These are phyloP conservation scores for Synaphobranchus kaupii DNA, from an alignment of 2,797 vertebrate genomes.

Conservation along the genomic window DNA sequence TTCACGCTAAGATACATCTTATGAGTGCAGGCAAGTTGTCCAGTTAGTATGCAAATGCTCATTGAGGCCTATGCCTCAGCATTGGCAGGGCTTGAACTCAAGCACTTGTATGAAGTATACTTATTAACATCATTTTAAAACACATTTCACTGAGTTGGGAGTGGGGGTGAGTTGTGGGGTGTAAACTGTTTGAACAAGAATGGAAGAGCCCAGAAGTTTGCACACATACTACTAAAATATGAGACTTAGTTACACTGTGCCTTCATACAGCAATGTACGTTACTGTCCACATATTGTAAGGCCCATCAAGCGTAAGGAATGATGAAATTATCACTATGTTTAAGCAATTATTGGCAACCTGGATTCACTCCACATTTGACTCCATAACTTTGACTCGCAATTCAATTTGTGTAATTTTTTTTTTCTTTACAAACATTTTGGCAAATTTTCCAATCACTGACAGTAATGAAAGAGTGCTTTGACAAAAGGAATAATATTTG, in stretches of 20 bases:
- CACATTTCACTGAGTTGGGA: not conserved
- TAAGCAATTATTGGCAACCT: not conserved
- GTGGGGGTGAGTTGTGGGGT: not conserved
- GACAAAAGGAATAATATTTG: not conserved
- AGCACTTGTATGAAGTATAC: not conserved
- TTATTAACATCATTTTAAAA: not conserved
- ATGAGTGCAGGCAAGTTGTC: not conserved
- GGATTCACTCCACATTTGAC: not conserved
- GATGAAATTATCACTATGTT: not conserved
- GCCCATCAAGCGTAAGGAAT: not conserved
- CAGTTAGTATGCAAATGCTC: not conserved
- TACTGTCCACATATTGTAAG: not conserved
- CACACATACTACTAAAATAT: not conserved
- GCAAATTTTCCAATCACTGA: not conserved
- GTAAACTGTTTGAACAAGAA: not conserved
- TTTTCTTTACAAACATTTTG: not conserved
- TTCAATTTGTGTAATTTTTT: not conserved
- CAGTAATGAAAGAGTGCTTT: constrained; percentile 3
- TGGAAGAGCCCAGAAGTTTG: not conserved
- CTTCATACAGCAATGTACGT: not conserved
- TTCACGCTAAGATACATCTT: not conserved
- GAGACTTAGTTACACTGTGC: not conserved
- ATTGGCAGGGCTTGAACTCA: not conserved
- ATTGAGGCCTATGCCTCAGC: not conserved
- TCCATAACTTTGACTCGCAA: not conserved